These are phyloP conservation scores for Mustelus asterias DNA, from an alignment of 2,113 vertebrate species.

Conservation along the genomic window DNA sequence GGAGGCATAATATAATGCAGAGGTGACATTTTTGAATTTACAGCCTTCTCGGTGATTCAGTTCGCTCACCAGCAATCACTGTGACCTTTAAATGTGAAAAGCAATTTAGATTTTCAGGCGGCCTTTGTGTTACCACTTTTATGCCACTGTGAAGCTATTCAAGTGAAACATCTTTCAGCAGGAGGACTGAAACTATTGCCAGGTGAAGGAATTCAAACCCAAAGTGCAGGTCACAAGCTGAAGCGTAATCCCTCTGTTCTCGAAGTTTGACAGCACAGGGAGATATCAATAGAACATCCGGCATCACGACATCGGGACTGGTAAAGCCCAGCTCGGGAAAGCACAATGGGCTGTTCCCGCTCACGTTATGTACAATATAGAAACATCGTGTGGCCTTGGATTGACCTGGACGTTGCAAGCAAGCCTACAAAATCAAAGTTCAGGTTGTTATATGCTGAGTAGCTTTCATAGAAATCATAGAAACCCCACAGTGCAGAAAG, in stretches of 20 bases:
- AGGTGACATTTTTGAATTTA: not conserved
- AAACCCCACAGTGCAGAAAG: no score
- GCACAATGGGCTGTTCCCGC: not conserved
- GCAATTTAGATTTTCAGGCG: not conserved
- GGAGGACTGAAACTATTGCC: not conserved
- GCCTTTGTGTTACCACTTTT: not conserved
- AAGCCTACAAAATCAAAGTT: not conserved
- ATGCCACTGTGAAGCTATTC: not conserved
- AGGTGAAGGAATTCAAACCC: not conserved
- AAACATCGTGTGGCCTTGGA: not conserved
- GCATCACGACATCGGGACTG: not conserved
- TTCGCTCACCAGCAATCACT: not conserved
- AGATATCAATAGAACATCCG: not conserved
- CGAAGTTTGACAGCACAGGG: not conserved
- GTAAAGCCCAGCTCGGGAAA: not conserved
- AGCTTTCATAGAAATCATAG: no score
- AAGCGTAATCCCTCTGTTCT: not conserved
- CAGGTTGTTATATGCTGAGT: not conserved
- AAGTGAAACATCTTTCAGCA: not conserved
- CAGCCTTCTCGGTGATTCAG: not conserved
- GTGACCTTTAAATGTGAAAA: not conserved
- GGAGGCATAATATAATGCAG: not conserved
- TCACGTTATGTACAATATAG: not conserved
- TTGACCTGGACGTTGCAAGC: not conserved
- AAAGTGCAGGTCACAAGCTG: not conserved